Evolutionary conservation across 2,797 vertebrate genomes (phyloP).

Genomic region (Phataginus tricuspis): DNA sequence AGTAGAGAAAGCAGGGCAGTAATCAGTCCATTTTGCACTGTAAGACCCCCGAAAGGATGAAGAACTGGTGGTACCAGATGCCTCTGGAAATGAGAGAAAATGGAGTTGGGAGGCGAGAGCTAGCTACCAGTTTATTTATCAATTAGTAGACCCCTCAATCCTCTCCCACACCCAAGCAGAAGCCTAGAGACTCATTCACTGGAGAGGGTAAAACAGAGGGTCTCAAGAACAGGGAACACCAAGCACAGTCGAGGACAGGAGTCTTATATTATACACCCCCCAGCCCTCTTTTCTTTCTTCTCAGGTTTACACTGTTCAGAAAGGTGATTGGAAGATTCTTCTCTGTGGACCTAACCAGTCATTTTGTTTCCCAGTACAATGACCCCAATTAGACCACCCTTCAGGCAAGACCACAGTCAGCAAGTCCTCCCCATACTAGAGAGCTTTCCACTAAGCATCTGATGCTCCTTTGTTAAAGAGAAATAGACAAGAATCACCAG

Average conservation of each 20-base stretch:
- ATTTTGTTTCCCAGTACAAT: background rate
- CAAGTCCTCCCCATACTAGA: background rate
- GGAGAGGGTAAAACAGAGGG: background rate
- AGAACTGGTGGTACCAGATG: background rate
- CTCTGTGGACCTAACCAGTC: background rate
- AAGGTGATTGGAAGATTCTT: background rate
- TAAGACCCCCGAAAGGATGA: background rate
- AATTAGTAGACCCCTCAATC: fast-evolving
- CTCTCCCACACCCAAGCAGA: background rate
- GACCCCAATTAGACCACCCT: background rate
- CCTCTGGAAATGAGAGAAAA: background rate
- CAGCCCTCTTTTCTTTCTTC: background rate
- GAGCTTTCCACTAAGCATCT: background rate
- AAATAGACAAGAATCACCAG: background rate
- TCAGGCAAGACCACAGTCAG: background rate
- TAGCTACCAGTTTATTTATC: background rate
- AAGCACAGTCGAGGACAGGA: background rate
- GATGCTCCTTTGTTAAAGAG: background rate
- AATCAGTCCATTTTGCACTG: background rate
- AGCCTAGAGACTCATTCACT: background rate
- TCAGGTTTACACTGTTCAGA: background rate
- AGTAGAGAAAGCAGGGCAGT: background rate
- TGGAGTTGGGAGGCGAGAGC: background rate
- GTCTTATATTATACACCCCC: background rate
- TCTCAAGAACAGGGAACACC: background rate